Evolutionary conservation across 64 coral and sea anemone genomes (phyloP).

Genomic region (Pocillopora damicornis): DNA sequence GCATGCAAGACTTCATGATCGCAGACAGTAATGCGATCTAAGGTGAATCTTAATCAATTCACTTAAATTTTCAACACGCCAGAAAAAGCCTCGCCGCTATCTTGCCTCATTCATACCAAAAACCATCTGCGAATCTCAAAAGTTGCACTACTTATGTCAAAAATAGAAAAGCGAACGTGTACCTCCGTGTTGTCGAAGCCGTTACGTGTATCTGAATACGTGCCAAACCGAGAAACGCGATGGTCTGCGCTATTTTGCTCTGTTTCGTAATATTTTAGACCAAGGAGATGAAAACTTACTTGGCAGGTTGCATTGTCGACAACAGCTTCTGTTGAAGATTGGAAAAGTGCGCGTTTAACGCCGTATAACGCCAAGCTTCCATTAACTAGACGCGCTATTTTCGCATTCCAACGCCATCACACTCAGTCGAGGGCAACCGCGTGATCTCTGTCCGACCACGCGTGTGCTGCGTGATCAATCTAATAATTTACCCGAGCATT

Average conservation of each 20-base stretch:
- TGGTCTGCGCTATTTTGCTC: neutral
- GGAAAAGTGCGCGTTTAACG: slow-evolving; percentile 18
- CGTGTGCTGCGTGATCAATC: slow-evolving; percentile 16
- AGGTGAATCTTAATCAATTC: no score
- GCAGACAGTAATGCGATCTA: no score
- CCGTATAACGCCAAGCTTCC: slow-evolving; percentile 26
- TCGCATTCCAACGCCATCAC: slow-evolving; percentile 9
- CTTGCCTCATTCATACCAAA: no score
- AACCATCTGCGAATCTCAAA: neutral
- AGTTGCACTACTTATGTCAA: neutral
- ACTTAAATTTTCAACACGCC: no score
- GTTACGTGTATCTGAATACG: neutral
- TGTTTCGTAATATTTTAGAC: neutral
- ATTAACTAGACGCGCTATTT: neutral
- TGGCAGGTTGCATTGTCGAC: slow-evolving; percentile 23
- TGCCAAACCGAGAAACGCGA: slow-evolving; percentile 13
- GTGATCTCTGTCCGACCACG: slow-evolving; percentile 16
- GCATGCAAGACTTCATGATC: no score
- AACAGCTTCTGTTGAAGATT: slow-evolving; percentile 11
- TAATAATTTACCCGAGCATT: no score
- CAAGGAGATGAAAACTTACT: neutral
- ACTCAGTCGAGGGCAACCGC: neutral
- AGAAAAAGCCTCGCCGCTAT: no score
- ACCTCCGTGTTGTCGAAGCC: neutral
- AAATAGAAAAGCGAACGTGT: neutral